Base-by-base conservation (phyloP, 2,888 invertebrate genomes). In the Sarcophaga rosellei region DNA sequence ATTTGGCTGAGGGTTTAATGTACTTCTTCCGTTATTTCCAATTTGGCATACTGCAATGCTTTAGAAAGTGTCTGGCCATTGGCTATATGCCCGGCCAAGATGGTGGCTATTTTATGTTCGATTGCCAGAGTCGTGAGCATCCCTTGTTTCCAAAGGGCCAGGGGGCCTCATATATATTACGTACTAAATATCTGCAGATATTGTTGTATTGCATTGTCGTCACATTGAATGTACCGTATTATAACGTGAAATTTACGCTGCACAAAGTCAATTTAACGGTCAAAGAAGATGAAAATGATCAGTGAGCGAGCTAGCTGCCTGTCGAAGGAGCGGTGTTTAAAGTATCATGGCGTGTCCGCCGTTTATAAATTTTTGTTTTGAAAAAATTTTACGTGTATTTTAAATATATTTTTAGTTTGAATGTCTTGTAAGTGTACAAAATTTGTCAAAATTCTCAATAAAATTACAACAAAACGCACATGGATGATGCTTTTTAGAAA, bases 41-140 rank as follows among this genome's bases (percentile, higher is more conserved):
- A 6, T 93, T 93, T 59, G 96, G 96, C 8, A 93, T 96, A 72
- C 90, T 95, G 66, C 94, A 94, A 74, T 94, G 94, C 86, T 94
- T 94, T 0, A 91, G 92, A 15, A 94, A 94, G 79, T 94, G 94
- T 72, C 90, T 95, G 85, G 94, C 94, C 12, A 94, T 95, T 88
- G 95, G 95, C 2, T 94, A 89, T 78, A 88, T 90, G 86, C 88
- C 90, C 0, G 92, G 92, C 0, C 87, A 89, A 44, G 90, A 92
- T 21, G 90, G 91, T 17, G 95, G 95, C 15, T 96, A 95, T 89
- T 96, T 95, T 88, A 94, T 96, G 95, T 96, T 94, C 90, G 96
- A 96, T 89, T 95, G 95, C 88, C 95, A 95, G 91, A 94, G 94
- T 85, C 92, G 93, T 88, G 95, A 96, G 10, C 92, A 94, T 4